These are phyloP conservation scores for Laodelphax striatellus DNA, from an alignment of 1,140 invertebrate genomes.

Conservation along the genomic window DNA sequence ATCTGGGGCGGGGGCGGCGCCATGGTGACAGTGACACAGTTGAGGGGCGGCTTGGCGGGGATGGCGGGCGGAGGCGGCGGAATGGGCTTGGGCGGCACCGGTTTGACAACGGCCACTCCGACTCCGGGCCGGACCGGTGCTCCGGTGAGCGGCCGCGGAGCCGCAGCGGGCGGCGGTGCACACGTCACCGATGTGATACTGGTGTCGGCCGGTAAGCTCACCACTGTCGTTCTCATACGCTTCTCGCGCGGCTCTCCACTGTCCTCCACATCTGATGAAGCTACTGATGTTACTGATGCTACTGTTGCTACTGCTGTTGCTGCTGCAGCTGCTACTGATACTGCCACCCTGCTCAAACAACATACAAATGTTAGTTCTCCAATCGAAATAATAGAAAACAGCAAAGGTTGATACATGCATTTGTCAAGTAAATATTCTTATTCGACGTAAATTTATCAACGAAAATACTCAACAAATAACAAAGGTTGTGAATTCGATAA, in stretches of 20 bases:
- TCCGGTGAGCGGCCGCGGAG: slow-evolving; percentile 1
- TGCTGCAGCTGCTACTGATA: no score
- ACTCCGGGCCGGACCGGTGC: neutral
- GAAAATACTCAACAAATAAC: no score
- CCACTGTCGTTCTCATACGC: neutral
- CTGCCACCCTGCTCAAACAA: no score
- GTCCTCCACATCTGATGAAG: slow-evolving; percentile 5
- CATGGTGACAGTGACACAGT: no score
- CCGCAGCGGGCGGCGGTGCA: slow-evolving; percentile 3
- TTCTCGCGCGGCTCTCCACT: slow-evolving; percentile 11
- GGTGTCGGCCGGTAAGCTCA: neutral
- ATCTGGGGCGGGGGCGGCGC: slow-evolving; percentile 15
- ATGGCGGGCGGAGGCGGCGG: slow-evolving; percentile 2
- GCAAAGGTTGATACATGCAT: no score
- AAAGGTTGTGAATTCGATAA: no score
- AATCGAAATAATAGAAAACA: no score
- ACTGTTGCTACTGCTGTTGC: no score
- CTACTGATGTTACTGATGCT: no score
- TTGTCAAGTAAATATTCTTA: no score
- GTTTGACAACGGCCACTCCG: neutral
- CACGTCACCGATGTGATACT: neutral
- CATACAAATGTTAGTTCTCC: no score
- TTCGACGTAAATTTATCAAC: no score
- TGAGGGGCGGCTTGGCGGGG: slow-evolving; percentile 2
- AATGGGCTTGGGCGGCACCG: slow-evolving; percentile 5